Base-by-base conservation (phyloP, 2,113 vertebrate genomes). In the Galeopterus variegatus region DNA sequence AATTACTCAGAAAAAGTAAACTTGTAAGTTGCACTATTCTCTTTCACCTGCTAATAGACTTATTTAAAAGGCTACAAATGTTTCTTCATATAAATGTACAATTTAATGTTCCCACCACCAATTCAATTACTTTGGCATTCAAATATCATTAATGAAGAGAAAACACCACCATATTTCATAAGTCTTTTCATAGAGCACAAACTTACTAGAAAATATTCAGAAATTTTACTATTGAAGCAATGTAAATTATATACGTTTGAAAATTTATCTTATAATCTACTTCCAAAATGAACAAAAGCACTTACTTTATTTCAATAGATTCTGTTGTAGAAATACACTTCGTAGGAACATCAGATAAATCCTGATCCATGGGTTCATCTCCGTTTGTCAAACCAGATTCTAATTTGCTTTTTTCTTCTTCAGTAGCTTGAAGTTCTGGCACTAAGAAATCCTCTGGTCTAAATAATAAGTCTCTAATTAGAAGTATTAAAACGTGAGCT, bases 361-460 rank as follows among this genome's bases (percentile, higher is more conserved):
- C 99, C 96, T 99, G 99, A 96, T 99, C 99, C 99, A 99, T 99
- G n/a, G 99, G 99, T 86, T 99, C 99, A n/a, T 99, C 99, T 79
- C 99, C 99, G 48, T 99, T 99, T 89, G 99, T 99, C 98, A 99
- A 96, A 83, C 99, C 99, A 41, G 99, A 99, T 76, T 99, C 99
- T 97, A 99, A 97, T 97, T 99, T 99, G 98, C 96, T 99, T 98
- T 99, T 99, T 98, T 99, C 99, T 98, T 99, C 99, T 98, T 99
- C 99, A 90, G 99, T 99, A 96, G 99, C 99, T 97, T 99, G 99
- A 88, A 99, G 99, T 93, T 99, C 99, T 73, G 99, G 99, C 98
- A 99, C 99, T 90, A 99, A 99, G 98, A 99, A 99, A 94, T 99
- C 99, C 90, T 99, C 99, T 24, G 99, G 99, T 97, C 99, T 99